phyloP scores from a whole-genome alignment of 2,797 vertebrate genomes.

The Glyptemys insculpta region DNA sequence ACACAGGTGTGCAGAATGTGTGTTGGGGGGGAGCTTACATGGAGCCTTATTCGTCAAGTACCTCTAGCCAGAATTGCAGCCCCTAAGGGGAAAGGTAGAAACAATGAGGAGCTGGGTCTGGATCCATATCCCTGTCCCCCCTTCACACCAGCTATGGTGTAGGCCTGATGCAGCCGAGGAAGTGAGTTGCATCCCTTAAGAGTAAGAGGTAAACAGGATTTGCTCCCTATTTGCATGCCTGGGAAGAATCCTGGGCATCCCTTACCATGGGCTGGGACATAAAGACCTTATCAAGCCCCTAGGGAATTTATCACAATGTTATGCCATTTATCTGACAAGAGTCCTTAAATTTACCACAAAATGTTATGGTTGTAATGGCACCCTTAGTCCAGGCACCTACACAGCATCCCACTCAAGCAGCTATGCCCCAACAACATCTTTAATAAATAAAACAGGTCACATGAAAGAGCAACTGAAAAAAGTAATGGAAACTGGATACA shows the following conservation, averaged over 20 bases:
- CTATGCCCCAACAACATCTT: background rate
- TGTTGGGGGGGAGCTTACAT: rapidly evolving
- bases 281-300: constrained; percentile 6
- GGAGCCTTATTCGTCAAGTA: background rate
- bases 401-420: background rate
- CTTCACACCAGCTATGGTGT: rapidly evolving
- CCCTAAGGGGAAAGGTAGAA: background rate
- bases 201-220: background rate
- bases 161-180: background rate
- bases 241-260: background rate
- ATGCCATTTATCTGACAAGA: background rate
- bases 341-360: background rate
- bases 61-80: background rate
- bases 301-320: background rate
- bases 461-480: background rate
- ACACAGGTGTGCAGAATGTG: background rate
- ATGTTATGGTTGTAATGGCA: background rate
- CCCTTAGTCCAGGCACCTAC: background rate
- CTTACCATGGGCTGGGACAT: background rate
- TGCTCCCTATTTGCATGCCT: background rate
- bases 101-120: background rate
- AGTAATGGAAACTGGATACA: background rate
- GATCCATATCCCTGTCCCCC: background rate
- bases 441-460: background rate
- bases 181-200: background rate